These are phyloP conservation scores for Uropsilus gracilis DNA, from an alignment of 2,113 vertebrate genomes.

Conservation along the genomic window DNA sequence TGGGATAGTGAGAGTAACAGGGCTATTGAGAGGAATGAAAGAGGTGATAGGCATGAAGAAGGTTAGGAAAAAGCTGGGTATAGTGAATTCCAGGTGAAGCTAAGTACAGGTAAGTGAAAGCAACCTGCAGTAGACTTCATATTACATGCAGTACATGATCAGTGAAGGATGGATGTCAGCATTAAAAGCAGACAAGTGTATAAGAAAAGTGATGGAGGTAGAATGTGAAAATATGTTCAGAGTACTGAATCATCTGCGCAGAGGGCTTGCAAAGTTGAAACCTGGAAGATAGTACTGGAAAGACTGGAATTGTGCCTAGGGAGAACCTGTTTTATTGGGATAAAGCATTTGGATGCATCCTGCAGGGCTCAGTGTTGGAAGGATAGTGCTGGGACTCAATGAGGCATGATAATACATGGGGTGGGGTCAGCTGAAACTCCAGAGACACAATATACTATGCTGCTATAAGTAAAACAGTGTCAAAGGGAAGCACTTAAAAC, in stretches of 20 bases:
- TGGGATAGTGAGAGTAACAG: not conserved
- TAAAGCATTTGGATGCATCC: not conserved
- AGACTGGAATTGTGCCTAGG: not conserved
- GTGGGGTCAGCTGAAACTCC: not conserved
- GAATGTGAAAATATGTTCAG: not conserved
- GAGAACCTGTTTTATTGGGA: not conserved
- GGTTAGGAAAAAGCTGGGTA: not conserved
- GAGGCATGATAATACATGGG: not conserved
- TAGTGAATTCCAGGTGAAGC: not conserved
- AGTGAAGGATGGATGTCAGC: not conserved
- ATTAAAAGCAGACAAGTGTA: not conserved
- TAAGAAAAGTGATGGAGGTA: not conserved
- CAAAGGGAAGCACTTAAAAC: too few relatives aligned
- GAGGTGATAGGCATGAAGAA: not conserved
- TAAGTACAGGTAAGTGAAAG: not conserved
- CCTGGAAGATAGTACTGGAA: not conserved
- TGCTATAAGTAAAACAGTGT: not conserved
- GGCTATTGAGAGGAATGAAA: not conserved
- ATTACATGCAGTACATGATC: rapidly evolving
- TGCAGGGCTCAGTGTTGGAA: not conserved
- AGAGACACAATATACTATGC: rapidly evolving
- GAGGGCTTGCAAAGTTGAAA: not conserved
- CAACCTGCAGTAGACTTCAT: rapidly evolving
- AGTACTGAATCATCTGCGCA: not conserved
- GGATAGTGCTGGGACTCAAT: rapidly evolving